Percentiles rank a stretch among this genome's conserved stretches.
Conservation (phyloP, 92 coral and sea anemone genomes). For the Virgularia gustaviana region DNA sequence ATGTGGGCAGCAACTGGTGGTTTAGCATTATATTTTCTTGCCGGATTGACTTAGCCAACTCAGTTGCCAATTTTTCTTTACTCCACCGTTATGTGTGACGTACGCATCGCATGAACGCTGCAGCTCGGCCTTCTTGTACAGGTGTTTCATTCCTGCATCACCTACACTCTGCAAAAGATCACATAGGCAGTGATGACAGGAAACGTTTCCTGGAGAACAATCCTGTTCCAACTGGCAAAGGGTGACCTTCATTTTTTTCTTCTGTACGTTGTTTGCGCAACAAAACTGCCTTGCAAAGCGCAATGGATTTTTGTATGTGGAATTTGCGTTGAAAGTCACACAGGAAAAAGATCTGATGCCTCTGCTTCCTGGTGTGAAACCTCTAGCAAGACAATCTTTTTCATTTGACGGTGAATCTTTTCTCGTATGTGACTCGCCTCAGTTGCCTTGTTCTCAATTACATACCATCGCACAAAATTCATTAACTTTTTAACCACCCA, state of each 20-base stretch:
- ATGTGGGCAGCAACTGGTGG: neutral
- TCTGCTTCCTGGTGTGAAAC: too few species aligned
- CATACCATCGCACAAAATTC: too few species aligned
- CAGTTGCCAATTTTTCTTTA: neutral
- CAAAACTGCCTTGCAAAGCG: too few species aligned
- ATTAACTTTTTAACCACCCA: neutral
- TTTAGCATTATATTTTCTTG: neutral
- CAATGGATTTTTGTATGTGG: too few species aligned
- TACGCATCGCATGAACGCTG: slow-evolving; percentile 18
- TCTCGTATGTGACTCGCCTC: too few species aligned
- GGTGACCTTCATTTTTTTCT: slow-evolving; percentile 4
- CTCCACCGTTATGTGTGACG: neutral
- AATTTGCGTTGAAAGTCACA: neutral
- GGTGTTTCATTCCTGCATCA: too few species aligned
- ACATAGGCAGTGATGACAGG: slow-evolving; percentile 17
- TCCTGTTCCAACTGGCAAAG: slow-evolving; percentile 13
- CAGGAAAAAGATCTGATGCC: neutral
- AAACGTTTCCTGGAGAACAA: slow-evolving; percentile 22
- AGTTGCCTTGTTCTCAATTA: too few species aligned
- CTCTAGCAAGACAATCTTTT: neutral
- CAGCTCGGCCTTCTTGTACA: too few species aligned
- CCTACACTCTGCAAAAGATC: too few species aligned
- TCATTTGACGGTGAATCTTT: too few species aligned
- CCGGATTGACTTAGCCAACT: too few species aligned
- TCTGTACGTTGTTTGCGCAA: too few species aligned